A percentile compares a stretch with the other conserved stretches of the same genome.
phyloP scores from a whole-genome alignment of 2,797 vertebrate species.

The Florisuga fusca region DNA sequence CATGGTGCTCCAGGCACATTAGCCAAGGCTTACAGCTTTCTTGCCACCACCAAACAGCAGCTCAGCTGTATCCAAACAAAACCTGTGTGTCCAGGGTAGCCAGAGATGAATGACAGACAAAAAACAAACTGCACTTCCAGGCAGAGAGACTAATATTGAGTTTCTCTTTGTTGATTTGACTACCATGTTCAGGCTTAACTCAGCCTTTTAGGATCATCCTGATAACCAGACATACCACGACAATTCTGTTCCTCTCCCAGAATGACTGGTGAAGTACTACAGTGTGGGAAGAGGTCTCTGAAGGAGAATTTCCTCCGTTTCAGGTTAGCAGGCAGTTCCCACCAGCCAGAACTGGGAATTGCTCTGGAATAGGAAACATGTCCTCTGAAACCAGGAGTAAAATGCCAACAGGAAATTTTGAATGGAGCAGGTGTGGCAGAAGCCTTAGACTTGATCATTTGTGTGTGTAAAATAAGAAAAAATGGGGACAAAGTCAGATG shows the following conservation, averaged over 20 bases:
- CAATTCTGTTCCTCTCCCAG: background rate
- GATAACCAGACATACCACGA: background rate
- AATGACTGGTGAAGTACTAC: background rate
- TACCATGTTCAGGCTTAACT: background rate
- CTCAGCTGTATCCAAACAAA: background rate
- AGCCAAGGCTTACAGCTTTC: background rate
- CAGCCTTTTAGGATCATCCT: background rate
- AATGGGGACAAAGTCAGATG: background rate
- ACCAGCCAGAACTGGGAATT: background rate
- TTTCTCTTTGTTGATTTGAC: background rate
- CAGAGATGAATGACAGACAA: background rate
- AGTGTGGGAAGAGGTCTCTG: background rate
- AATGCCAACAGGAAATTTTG: slow-evolving; percentile 5
- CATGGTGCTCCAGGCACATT: background rate
- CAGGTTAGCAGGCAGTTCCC: background rate
- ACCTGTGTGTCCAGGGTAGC: fast-evolving
- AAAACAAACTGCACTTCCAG: background rate
- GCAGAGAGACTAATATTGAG: background rate
- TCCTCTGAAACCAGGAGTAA: background rate
- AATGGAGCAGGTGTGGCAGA: background rate
- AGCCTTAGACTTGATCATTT: background rate
- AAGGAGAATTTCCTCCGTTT: background rate
- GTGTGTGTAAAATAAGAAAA: background rate
- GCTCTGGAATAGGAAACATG: background rate
- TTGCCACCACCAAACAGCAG: background rate